Conservation (phyloP, 2,888 invertebrate genomes). For the Muschampia plurimacula region DNA sequence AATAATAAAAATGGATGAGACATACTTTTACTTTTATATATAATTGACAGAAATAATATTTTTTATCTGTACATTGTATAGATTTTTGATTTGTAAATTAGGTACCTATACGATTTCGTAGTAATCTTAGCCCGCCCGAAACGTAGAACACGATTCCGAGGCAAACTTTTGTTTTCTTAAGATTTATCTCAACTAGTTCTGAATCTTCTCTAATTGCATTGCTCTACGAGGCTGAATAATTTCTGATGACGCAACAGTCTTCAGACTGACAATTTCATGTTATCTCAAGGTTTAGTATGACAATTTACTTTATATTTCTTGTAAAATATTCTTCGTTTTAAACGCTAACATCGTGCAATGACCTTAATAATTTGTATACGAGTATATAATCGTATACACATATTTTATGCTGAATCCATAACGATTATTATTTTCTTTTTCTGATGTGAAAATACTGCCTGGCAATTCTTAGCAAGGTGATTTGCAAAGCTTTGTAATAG, state of each 20-base stretch:
- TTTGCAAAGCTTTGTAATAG: constrained; percentile 35
- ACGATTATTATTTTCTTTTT: background rate
- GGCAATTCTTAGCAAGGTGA: constrained; percentile 24
- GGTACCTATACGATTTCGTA: background rate
- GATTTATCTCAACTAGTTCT: constrained; percentile 23
- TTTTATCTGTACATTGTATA: background rate
- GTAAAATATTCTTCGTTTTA: background rate
- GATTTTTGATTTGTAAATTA: background rate
- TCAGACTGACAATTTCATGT: background rate
- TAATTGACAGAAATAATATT: background rate
- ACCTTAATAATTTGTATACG: too few relatives aligned
- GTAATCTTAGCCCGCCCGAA: background rate
- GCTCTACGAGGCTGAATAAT: constrained; percentile 14
- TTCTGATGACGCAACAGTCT: background rate
- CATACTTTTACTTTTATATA: too few relatives aligned
- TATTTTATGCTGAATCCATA: background rate
- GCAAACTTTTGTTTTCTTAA: constrained; percentile 22
- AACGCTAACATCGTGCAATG: too few relatives aligned
- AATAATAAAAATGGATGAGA: too few relatives aligned
- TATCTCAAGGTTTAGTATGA: background rate
- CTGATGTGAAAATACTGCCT: background rate
- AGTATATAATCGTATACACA: background rate
- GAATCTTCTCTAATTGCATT: constrained; percentile 21
- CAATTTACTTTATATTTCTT: background rate
- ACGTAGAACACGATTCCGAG: background rate